phyloP scores from a whole-genome alignment of 2,797 vertebrate genomes.

The Ptychobarbus kaznakovi region DNA sequence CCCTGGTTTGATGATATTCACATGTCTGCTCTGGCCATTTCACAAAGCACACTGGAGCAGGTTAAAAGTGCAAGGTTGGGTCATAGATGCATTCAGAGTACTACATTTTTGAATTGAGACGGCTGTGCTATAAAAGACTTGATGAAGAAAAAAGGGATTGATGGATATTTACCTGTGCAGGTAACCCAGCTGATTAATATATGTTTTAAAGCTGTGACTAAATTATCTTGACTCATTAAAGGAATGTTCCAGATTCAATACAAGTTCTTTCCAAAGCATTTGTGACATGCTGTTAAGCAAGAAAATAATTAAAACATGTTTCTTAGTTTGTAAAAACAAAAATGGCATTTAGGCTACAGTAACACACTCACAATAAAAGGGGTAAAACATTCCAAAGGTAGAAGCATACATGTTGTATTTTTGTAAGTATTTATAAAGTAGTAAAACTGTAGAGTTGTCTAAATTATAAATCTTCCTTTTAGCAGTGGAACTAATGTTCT shows the following conservation, averaged over 20 bases:
- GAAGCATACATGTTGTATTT: background rate
- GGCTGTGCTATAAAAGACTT: background rate
- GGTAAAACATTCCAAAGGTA: background rate
- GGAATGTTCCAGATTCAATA: background rate
- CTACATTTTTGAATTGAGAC: background rate
- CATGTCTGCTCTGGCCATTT: slow-evolving; percentile 8
- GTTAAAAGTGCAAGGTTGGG: background rate
- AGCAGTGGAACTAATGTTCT: background rate
- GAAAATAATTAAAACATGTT: background rate
- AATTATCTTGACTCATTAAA: background rate
- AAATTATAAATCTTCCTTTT: background rate
- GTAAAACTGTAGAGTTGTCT: background rate
- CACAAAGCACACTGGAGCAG: background rate
- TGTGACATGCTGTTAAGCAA: background rate
- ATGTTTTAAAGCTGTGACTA: slow-evolving; percentile 30
- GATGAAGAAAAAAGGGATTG: background rate
- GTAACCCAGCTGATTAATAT: background rate
- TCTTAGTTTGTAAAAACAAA: background rate
- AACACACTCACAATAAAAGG: background rate
- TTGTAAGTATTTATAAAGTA: background rate
- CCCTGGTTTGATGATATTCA: background rate
- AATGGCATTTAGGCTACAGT: background rate
- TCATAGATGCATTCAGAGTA: background rate
- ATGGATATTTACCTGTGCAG: background rate
- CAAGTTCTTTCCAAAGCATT: background rate